phyloP scores from a whole-genome alignment of 2,888 invertebrate species.

The Hartigia nigra region DNA sequence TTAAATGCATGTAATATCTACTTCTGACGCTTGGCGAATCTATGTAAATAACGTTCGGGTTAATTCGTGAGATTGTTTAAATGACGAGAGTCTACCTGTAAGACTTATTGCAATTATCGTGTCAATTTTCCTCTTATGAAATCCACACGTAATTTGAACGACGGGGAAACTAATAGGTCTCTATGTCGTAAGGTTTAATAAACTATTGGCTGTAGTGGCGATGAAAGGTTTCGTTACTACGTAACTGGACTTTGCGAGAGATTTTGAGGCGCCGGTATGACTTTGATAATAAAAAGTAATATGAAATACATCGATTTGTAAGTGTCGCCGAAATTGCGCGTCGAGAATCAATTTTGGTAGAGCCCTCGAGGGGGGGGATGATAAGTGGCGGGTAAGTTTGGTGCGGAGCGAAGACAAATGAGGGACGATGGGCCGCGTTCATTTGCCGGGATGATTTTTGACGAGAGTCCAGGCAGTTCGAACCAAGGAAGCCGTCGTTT shows the following conservation, averaged over 20 bases:
- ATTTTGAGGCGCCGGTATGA: neutral
- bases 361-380: neutral
- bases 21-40: neutral
- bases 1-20: neutral
- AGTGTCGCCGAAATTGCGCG: neutral
- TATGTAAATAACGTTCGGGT: neutral
- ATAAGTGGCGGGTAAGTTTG: neutral
- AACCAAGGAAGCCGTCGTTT: slow-evolving; percentile 11
- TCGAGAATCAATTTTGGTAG: neutral
- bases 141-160: neutral
- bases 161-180: neutral
- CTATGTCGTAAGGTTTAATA: neutral
- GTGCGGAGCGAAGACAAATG: neutral
- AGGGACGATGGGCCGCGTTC: neutral
- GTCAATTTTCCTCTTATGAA: neutral
- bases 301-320: neutral
- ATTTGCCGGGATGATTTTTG: neutral
- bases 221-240: neutral
- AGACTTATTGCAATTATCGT: neutral
- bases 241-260: neutral
- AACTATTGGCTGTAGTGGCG: neutral
- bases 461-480: slow-evolving; percentile 11
- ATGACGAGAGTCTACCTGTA: neutral
- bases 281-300: neutral
- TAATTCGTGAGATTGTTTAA: neutral